These are phyloP conservation scores for Magallana nippona DNA, from an alignment of 2,888 invertebrate genomes.

Conservation along the genomic window DNA sequence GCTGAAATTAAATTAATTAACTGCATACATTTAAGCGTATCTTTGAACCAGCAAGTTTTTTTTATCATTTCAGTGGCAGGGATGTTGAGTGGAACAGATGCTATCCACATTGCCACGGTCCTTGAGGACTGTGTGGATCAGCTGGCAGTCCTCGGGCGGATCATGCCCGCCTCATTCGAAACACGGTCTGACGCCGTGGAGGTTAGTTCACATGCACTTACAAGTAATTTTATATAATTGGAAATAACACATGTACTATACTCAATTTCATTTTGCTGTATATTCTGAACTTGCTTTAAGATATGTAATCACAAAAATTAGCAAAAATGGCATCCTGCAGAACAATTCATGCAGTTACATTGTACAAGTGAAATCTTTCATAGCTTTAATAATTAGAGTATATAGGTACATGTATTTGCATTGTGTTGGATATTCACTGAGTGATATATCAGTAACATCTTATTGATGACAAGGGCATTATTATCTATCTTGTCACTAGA, in stretches of 20 bases:
- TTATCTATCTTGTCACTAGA: constrained; percentile 62
- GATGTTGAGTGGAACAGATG: constrained; percentile 71
- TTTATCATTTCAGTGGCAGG: constrained; percentile 24
- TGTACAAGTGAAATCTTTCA: no score
- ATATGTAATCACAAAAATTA: no score
- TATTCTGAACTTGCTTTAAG: no score
- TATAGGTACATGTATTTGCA: no score
- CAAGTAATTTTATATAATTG: no score
- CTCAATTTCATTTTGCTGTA: no score
- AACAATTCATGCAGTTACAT: no score
- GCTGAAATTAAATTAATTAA: no score
- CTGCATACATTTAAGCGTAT: no score
- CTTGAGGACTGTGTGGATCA: constrained; percentile 79
- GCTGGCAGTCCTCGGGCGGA: constrained; percentile 76
- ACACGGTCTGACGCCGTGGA: constrained; percentile 66
- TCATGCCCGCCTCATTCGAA: constrained; percentile 78
- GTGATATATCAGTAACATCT: not conserved
- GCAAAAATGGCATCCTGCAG: no score
- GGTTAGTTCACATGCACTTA: constrained; percentile 52
- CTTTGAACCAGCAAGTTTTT: not conserved
- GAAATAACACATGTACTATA: no score
- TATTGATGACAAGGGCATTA: not conserved
- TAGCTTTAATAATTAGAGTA: no score
- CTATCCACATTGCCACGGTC: constrained; percentile 78
- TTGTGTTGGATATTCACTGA: not conserved